Evolutionary conservation across 2,113 vertebrate genomes (phyloP), one percentile per base, ranked within the genome.

Genomic region (Oostethus manadensis): DNA sequence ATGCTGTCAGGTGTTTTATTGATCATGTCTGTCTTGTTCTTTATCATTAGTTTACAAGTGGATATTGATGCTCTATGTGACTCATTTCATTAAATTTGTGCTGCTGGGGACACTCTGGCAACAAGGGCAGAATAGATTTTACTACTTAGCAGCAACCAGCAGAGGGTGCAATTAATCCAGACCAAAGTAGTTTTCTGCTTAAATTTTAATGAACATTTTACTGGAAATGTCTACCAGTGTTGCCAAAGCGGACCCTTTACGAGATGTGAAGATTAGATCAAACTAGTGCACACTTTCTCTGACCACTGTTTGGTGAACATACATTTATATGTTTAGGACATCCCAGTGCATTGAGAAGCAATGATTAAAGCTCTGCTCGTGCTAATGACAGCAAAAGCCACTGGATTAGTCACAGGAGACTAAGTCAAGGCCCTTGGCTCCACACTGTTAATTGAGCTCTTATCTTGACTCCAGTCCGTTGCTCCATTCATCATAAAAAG

Each of bases 381-480:
- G 73, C 73, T 82, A 81, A 82, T 82, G 76, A 79, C 74, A 78
- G 81, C 77, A 81, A 81, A 82, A 79, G 62, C 64, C 66, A 65
- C 40, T 59, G 77, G 79, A 84, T 86, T 81, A 88, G 78, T 78
- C 74, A 70, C 29, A 74, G 77, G 67, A 82, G 79, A 81, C 78
- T 42, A 69, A 77, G 83, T 81, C 84, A 75, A 84, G 84, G 80
- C 85, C 76, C 68, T 79, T 75, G 73, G 76, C 79, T 78, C 79
- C 76, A 73, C 67, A 70, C 67, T 64, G 67, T 74, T 84, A 86
- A 88, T 81, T 81, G 77, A 76, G 77, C 70, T 83, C 70, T 82
- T 86, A 84, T 87, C 76, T 76, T 44, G 29, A 66, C 2, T 62
- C 66, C 71, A 55, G 74, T 44, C 54, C 33, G 62, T 74, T 66